phyloP scores from a whole-genome alignment of 2,888 invertebrate genomes.

The Diploptera punctata region DNA sequence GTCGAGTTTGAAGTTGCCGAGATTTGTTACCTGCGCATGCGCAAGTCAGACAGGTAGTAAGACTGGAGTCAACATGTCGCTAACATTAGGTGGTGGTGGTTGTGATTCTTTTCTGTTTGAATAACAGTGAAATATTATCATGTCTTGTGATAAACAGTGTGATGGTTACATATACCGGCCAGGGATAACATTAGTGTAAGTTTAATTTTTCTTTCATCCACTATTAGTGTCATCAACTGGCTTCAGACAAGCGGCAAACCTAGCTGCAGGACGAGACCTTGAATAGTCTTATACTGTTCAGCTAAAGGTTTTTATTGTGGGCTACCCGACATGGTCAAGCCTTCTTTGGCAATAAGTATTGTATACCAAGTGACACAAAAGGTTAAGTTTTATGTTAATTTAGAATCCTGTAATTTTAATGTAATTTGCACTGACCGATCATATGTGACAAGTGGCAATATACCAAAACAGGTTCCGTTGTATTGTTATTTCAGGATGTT shows the following conservation, averaged over 20 bases:
- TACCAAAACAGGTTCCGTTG: too few species aligned
- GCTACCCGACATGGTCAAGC: too few species aligned
- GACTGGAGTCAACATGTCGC: conserved; percentile 8
- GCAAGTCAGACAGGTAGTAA: background rate
- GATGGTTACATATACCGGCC: background rate
- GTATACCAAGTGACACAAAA: too few species aligned
- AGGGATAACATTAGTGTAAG: background rate
- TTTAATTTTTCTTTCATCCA: background rate
- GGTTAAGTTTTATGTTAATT: too few species aligned
- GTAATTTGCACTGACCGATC: too few species aligned
- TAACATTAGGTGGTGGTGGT: background rate
- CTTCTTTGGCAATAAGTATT: too few species aligned
- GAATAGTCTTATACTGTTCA: background rate
- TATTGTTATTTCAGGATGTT: too few species aligned
- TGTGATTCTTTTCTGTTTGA: background rate
- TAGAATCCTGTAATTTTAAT: too few species aligned
- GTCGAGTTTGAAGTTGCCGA: background rate
- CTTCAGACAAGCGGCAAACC: background rate
- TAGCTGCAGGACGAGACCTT: conserved; percentile 1
- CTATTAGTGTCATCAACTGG: background rate
- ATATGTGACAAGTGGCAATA: too few species aligned
- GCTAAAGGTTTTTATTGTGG: too few species aligned
- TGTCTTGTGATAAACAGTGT: background rate
- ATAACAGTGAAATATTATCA: background rate
- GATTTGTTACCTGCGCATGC: conserved; percentile 8